These are phyloP conservation scores for Trichomycterus rosablanca DNA, from an alignment of 2,113 vertebrate genomes.

Conservation along the genomic window DNA sequence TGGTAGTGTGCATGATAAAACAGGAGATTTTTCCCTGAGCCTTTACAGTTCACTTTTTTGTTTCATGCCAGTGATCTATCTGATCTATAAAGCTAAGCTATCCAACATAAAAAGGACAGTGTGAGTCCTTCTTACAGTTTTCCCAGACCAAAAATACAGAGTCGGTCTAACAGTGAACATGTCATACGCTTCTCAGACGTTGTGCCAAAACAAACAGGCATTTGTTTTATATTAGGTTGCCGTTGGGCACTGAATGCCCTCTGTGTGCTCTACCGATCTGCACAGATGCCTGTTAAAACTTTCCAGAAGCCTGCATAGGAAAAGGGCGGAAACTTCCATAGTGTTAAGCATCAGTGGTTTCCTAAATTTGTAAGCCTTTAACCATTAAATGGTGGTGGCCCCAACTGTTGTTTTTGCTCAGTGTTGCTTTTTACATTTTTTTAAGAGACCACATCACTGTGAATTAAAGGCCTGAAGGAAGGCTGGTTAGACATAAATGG, in stretches of 20 bases:
- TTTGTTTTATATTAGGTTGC: constrained; percentile 54
- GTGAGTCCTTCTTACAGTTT: constrained; percentile 14
- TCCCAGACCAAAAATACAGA: constrained; percentile 21
- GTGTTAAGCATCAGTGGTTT: constrained; percentile 52
- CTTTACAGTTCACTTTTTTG: neutral
- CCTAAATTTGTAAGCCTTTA: constrained; percentile 59
- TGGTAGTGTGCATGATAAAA: too few relatives aligned
- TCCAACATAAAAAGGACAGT: constrained; percentile 35
- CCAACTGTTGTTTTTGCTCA: constrained; percentile 45
- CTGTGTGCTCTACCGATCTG: constrained; percentile 47
- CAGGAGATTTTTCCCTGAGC: too few relatives aligned
- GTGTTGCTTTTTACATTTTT: constrained; percentile 6
- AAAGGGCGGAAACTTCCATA: constrained; percentile 50
- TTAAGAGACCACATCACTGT: constrained; percentile 58
- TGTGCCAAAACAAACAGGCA: constrained; percentile 47
- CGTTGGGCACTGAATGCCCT: constrained; percentile 36
- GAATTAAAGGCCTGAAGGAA: constrained; percentile 50
- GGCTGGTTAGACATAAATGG: constrained; percentile 51
- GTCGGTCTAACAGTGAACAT: constrained; percentile 30
- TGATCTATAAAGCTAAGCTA: constrained; percentile 1
- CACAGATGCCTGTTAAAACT: constrained; percentile 50
- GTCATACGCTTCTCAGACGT: constrained; percentile 16
- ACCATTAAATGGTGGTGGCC: constrained; percentile 46
- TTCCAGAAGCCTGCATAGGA: constrained; percentile 49
- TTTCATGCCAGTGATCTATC: constrained; percentile 6